Percentiles rank a stretch among this genome's conserved stretches.
These are phyloP conservation scores for Rhincodon typus DNA, from an alignment of 2,797 vertebrate species.

Conservation along the genomic window DNA sequence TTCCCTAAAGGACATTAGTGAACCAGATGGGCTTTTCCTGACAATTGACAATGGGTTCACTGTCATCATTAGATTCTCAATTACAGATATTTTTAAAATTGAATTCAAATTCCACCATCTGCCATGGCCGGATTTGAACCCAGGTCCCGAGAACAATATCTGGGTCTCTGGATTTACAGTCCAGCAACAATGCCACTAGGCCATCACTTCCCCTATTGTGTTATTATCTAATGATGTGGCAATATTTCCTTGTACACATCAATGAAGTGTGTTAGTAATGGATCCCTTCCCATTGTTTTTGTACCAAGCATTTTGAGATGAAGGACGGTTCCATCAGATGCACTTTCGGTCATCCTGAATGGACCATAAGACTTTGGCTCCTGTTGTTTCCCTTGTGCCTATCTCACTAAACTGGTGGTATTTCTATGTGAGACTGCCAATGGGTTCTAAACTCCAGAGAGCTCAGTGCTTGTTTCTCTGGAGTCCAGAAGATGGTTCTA, in stretches of 20 bases:
- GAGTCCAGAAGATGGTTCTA: background rate
- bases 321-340: background rate
- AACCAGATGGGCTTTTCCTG: too few relatives aligned
- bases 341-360: background rate
- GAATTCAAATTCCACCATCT: too few relatives aligned
- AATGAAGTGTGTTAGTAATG: background rate
- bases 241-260: background rate
- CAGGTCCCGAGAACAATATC: too few relatives aligned
- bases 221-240: background rate
- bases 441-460: background rate
- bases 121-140: too few relatives aligned
- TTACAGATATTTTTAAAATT: too few relatives aligned
- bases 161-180: too few relatives aligned
- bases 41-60: too few relatives aligned
- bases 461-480: background rate
- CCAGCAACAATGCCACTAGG: too few relatives aligned
- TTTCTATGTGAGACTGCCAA: background rate
- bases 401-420: background rate
- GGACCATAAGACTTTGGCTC: background rate
- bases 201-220: too few relatives aligned
- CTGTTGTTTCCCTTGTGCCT: background rate
- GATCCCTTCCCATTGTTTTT: background rate
- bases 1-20: too few relatives aligned
- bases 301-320: background rate
- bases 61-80: too few relatives aligned